Evolutionary conservation across 2,113 vertebrate species (phyloP).

Genomic region (Gasterosteus nipponicus): DNA sequence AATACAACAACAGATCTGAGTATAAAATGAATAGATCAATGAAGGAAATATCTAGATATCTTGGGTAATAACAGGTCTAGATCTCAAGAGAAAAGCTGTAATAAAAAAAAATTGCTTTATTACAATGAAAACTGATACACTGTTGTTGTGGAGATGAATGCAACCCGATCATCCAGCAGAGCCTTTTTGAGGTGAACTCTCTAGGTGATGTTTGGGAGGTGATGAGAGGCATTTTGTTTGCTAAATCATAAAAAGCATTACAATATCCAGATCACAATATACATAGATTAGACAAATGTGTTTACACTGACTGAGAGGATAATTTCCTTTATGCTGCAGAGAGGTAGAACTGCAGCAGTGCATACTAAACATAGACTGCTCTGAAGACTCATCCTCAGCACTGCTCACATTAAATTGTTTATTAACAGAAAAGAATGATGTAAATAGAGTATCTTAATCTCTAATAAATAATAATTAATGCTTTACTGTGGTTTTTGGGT

Average conservation of each 20-base stretch:
- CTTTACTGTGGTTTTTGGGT: too few species aligned
- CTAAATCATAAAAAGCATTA: slow-evolving; percentile 37
- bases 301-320: slow-evolving; percentile 34
- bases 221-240: slow-evolving; percentile 47
- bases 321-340: slow-evolving; percentile 27
- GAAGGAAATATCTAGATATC: slow-evolving; percentile 16
- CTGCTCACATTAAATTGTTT: slow-evolving; percentile 23
- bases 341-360: slow-evolving; percentile 6
- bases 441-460: slow-evolving; percentile 22
- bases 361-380: slow-evolving; percentile 35
- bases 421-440: slow-evolving; percentile 39
- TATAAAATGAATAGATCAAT: slow-evolving; percentile 51
- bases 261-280: slow-evolving; percentile 24
- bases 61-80: slow-evolving; percentile 31
- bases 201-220: slow-evolving; percentile 38
- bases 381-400: slow-evolving; percentile 2
- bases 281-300: slow-evolving; percentile 42
- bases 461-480: neutral
- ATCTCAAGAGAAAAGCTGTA: slow-evolving; percentile 34
- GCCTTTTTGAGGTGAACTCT: slow-evolving; percentile 37
- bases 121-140: slow-evolving; percentile 27
- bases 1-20: slow-evolving; percentile 42
- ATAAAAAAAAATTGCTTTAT: slow-evolving; percentile 40
- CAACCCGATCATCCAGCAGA: slow-evolving; percentile 9
- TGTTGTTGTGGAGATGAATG: slow-evolving; percentile 34